Conservation (phyloP, 1,140 invertebrate species). For the Aradophagus sp. region DNA sequence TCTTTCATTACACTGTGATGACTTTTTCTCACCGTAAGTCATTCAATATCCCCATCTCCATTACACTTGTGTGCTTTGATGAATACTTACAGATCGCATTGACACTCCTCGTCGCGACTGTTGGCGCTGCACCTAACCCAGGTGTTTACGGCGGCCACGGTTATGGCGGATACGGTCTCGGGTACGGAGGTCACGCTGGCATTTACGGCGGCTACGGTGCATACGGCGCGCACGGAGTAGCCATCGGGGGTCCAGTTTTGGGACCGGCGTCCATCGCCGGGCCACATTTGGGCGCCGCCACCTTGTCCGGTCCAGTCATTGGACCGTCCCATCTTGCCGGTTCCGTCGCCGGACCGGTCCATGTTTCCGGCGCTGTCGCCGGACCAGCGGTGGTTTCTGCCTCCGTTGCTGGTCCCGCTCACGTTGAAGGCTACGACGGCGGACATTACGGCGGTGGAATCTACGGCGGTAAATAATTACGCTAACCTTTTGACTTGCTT, state of each 20-base stretch:
- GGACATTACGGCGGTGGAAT: slow-evolving; percentile 41
- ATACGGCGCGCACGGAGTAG: slow-evolving; percentile 65
- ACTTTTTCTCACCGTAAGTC: neutral
- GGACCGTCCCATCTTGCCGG: slow-evolving; percentile 67
- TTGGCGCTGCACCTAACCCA: slow-evolving; percentile 57
- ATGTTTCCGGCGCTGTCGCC: slow-evolving; percentile 70
- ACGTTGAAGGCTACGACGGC: slow-evolving; percentile 66
- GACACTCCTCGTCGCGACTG: slow-evolving; percentile 43
- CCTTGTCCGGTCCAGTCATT: slow-evolving; percentile 65
- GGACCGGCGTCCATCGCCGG: slow-evolving; percentile 64
- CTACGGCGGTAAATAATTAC: slow-evolving; percentile 27
- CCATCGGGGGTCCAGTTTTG: slow-evolving; percentile 64
- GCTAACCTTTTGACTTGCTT: too few species aligned
- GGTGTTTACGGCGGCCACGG: slow-evolving; percentile 53
- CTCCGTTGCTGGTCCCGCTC: slow-evolving; percentile 69
- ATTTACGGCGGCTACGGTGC: slow-evolving; percentile 54
- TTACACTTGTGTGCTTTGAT: too few species aligned
- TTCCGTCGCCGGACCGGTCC: slow-evolving; percentile 66
- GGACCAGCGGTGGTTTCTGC: slow-evolving; percentile 69
- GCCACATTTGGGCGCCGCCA: slow-evolving; percentile 63
- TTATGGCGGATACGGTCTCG: slow-evolving; percentile 51
- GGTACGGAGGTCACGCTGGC: slow-evolving; percentile 42
- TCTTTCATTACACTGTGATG: neutral
- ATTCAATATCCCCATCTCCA: neutral
- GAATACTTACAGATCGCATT: slow-evolving; percentile 47